Evolutionary conservation across 2,797 vertebrate genomes (phyloP).

Genomic region (Mormyrus proboscirostris): DNA sequence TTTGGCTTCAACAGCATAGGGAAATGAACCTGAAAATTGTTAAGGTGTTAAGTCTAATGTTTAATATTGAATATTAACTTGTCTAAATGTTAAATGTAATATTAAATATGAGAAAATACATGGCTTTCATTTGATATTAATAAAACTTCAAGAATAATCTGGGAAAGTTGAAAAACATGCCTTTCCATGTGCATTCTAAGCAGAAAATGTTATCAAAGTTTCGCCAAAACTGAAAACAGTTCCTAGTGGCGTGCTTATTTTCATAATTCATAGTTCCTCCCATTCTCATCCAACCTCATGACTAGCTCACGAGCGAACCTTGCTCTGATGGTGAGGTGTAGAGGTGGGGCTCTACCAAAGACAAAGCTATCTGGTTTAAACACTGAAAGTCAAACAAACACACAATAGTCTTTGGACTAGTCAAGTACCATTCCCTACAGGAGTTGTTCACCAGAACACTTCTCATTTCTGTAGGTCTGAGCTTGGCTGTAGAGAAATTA

Average conservation of each 20-base stretch:
- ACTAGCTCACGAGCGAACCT: constrained; percentile 45
- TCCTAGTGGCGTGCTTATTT: not conserved
- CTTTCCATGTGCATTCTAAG: not conserved
- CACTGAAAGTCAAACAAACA: constrained; percentile 31
- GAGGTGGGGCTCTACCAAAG: constrained; percentile 37
- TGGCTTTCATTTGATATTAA: not conserved
- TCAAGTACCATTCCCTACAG: not conserved
- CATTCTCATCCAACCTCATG: constrained; percentile 16
- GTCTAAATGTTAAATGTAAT: not conserved
- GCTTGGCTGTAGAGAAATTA: not conserved
- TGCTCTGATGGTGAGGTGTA: constrained; percentile 24
- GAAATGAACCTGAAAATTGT: not conserved
- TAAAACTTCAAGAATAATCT: not conserved
- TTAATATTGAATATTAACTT: not conserved
- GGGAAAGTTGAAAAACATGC: not conserved
- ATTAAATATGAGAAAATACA: not conserved
- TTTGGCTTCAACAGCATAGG: not conserved
- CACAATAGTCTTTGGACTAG: not conserved
- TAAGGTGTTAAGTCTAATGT: not conserved
- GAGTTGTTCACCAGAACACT: not conserved
- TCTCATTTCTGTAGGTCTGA: not conserved
- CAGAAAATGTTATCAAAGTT: not conserved
- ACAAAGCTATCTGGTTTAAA: constrained; percentile 39
- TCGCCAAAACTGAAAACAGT: not conserved
- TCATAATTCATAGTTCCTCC: not conserved